Percentiles rank a stretch among this genome's conserved stretches.
Conservation (phyloP, 2,888 invertebrate species). For the Cheilosia urbana region DNA sequence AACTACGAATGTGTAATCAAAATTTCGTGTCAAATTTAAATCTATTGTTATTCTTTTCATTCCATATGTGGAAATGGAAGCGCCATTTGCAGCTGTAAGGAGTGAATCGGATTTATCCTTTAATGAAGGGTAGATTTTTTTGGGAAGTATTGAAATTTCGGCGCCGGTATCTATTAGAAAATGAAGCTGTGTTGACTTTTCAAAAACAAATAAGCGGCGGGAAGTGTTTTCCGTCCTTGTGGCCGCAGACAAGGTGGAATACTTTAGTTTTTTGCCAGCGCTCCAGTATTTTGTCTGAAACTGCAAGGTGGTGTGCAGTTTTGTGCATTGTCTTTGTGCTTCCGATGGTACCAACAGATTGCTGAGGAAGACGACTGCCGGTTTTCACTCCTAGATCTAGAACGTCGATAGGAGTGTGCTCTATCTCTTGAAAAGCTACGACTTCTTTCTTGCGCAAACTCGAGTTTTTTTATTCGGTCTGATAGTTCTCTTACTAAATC, state of each 20-base stretch:
- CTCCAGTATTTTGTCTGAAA: neutral
- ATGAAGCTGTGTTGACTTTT: no score
- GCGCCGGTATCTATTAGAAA: no score
- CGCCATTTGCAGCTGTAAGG: neutral
- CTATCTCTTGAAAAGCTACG: neutral
- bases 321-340: no score
- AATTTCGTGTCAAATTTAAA: neutral
- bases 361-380: neutral
- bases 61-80: neutral
- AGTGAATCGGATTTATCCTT: no score
- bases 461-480: neutral
- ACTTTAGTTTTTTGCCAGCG: neutral
- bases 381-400: neutral
- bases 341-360: neutral
- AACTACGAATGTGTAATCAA: neutral
- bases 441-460: neutral
- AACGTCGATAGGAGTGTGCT: neutral
- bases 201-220: no score
- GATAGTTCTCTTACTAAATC: neutral
- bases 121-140: no score
- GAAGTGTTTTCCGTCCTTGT: neutral
- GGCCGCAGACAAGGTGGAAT: neutral
- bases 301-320: no score
- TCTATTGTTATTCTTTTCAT: neutral
- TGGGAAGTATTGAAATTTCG: no score